These are phyloP conservation scores for Watsonalla binaria DNA, from an alignment of 2,888 invertebrate genomes.

Conservation along the genomic window DNA sequence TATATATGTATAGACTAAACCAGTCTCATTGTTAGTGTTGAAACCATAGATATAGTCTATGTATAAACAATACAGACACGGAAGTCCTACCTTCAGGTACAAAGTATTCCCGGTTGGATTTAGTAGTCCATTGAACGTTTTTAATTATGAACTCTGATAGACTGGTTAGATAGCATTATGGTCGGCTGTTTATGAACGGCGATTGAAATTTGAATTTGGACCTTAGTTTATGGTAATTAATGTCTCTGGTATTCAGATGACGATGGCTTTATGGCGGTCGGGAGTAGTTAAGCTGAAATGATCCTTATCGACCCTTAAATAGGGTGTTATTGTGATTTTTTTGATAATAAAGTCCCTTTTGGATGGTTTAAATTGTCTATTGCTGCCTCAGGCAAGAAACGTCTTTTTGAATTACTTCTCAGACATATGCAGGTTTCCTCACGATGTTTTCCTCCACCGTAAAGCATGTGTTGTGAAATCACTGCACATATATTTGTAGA, in stretches of 20 bases:
- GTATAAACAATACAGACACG: constrained; percentile 14
- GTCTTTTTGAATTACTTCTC: no score
- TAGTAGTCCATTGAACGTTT: constrained; percentile 54
- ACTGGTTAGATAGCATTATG: constrained; percentile 42
- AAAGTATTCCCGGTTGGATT: constrained; percentile 36
- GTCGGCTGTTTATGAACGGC: constrained; percentile 5
- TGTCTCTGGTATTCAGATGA: neutral
- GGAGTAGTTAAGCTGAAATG: neutral
- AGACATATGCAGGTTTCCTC: no score
- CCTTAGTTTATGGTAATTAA: neutral
- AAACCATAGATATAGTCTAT: neutral
- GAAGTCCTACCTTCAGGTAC: constrained; percentile 31
- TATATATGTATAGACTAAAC: neutral
- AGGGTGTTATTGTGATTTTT: neutral
- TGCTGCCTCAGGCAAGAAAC: no score
- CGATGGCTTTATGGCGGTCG: neutral
- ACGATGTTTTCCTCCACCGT: no score
- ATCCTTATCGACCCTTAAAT: neutral
- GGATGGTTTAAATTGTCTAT: no score
- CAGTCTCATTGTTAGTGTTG: neutral
- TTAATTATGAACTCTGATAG: constrained; percentile 59
- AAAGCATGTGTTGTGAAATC: no score
- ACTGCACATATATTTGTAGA: no score
- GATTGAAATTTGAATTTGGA: neutral
- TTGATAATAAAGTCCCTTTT: no score